Evolutionary conservation across 2,113 vertebrate genomes (phyloP).

Genomic region (Brienomyrus brachyistius): DNA sequence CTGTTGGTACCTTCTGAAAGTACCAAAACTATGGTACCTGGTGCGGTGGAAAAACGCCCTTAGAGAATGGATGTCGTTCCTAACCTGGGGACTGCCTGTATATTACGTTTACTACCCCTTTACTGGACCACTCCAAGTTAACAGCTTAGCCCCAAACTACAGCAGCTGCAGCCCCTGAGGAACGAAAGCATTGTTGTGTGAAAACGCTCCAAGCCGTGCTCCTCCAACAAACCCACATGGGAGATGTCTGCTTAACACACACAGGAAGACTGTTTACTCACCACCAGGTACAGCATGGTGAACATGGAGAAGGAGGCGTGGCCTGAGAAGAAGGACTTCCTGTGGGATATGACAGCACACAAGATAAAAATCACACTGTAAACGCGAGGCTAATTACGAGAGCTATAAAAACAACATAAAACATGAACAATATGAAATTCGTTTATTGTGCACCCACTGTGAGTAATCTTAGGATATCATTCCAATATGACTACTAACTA

Average conservation of each 20-base stretch:
- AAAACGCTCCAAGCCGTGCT: background rate
- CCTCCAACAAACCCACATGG: background rate
- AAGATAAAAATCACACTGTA: background rate
- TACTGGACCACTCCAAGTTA: background rate
- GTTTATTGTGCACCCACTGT: background rate
- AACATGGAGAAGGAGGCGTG: conserved; percentile 96
- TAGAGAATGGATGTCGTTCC: background rate
- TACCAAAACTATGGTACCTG: too few species aligned
- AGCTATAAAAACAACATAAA: conserved; percentile 11
- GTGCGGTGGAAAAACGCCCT: background rate
- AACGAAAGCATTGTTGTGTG: background rate
- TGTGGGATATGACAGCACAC: conserved; percentile 50
- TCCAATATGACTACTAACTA: background rate
- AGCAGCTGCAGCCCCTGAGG: background rate
- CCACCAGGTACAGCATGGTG: conserved; percentile 95
- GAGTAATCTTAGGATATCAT: background rate
- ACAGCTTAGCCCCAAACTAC: background rate
- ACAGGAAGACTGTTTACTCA: conserved; percentile 64
- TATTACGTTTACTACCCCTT: background rate
- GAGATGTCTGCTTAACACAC: background rate
- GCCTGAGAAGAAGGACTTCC: conserved; percentile 98
- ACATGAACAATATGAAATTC: background rate
- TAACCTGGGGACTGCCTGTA: background rate
- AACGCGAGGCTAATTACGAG: background rate
- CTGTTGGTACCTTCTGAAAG: too few species aligned